These are phyloP conservation scores for Metellina segmentata DNA, from an alignment of 2,888 invertebrate genomes.

Conservation along the genomic window DNA sequence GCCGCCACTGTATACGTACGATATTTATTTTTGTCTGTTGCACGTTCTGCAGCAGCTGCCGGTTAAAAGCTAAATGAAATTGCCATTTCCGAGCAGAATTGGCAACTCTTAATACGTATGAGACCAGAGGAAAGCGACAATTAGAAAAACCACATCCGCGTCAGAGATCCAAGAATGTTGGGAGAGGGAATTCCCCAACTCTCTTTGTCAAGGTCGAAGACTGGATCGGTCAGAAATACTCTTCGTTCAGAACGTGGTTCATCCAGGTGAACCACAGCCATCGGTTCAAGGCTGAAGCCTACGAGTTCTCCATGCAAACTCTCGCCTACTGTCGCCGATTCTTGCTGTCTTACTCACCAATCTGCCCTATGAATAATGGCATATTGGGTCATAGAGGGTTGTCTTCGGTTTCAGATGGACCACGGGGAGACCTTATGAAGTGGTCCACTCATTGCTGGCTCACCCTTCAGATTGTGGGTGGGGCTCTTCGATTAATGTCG, in stretches of 20 bases:
- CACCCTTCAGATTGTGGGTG: background rate
- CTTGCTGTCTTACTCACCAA: slow-evolving; percentile 12
- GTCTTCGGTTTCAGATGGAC: background rate
- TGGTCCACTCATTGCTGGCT: background rate
- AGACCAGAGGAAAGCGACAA: background rate
- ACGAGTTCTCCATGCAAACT: background rate
- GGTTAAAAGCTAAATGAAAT: no score
- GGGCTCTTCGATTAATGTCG: background rate
- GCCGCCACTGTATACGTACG: no score
- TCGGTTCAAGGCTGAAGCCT: slow-evolving; percentile 58
- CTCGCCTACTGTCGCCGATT: slow-evolving; percentile 33
- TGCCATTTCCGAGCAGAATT: no score
- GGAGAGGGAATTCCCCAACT: slow-evolving; percentile 54
- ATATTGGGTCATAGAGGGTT: background rate
- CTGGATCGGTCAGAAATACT: slow-evolving; percentile 24
- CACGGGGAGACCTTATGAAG: background rate
- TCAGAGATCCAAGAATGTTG: slow-evolving; percentile 32
- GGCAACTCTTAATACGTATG: no score
- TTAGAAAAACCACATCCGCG: slow-evolving; percentile 65
- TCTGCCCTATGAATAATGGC: slow-evolving; percentile 17
- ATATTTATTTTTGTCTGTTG: no score
- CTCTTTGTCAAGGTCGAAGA: slow-evolving; percentile 52
- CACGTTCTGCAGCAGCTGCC: no score
- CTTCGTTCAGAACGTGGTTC: background rate
- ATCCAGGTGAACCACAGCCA: slow-evolving; percentile 29